Percentiles rank a stretch among this genome's conserved stretches.
Evolutionary conservation across 1,140 invertebrate species (phyloP).

Genomic region (Muscidifurax raptorellus): DNA sequence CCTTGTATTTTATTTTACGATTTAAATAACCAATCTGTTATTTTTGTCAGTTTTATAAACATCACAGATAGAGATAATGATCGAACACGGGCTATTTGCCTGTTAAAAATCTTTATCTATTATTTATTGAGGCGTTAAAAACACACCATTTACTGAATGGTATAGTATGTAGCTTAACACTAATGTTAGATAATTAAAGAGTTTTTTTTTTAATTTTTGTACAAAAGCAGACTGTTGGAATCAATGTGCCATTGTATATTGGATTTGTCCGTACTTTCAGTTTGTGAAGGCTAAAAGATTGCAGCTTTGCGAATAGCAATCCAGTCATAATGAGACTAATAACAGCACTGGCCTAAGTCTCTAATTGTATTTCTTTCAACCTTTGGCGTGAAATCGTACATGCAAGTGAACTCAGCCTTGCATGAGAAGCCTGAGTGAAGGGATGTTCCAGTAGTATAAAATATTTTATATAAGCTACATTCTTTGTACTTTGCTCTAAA

Average conservation of each 20-base stretch:
- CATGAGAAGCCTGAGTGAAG: not conserved
- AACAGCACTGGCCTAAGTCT: not conserved
- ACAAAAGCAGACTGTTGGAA: not conserved
- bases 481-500: not conserved
- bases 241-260: not conserved
- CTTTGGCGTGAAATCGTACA: not conserved
- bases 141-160: not conserved
- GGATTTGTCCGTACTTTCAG: not conserved
- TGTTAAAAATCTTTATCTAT: too few relatives aligned
- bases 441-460: not conserved
- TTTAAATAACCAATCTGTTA: too few relatives aligned
- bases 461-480: too few relatives aligned
- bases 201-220: not conserved
- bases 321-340: slow-evolving; percentile 1
- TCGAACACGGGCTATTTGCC: too few relatives aligned
- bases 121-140: too few relatives aligned
- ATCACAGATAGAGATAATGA: too few relatives aligned
- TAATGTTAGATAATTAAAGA: not conserved
- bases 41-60: too few relatives aligned
- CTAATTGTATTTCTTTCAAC: slow-evolving; percentile 2
- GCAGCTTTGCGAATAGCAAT: not conserved
- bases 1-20: too few relatives aligned
- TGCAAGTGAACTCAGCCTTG: not conserved
- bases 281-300: not conserved
- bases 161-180: not conserved